Percentiles rank a stretch among this genome's conserved stretches.
Evolutionary conservation across 2,888 invertebrate species (phyloP).

Genomic region (Machimus atricapillus): DNA sequence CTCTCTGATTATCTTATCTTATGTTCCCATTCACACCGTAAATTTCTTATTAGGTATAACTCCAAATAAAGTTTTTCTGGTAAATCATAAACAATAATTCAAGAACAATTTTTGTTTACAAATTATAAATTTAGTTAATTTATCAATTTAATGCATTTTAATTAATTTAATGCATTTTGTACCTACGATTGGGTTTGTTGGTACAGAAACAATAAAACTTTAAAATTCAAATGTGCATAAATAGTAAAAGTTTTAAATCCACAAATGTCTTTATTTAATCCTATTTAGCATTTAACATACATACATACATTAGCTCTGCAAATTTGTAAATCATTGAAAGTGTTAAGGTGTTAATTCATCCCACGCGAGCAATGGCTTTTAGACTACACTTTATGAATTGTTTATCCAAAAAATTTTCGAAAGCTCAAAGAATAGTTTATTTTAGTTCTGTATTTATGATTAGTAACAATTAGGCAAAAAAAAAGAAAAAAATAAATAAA

Average conservation of each 20-base stretch:
- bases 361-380: background rate
- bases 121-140: no score
- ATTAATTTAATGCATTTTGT: no score
- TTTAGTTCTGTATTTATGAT: background rate
- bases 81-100: no score
- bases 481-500: no score
- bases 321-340: background rate
- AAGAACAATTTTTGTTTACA: background rate
- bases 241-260: no score
- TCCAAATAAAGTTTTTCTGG: no score
- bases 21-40: no score
- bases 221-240: no score
- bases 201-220: no score
- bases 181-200: no score
- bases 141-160: background rate
- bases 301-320: background rate
- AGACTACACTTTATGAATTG: background rate
- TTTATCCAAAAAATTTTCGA: background rate
- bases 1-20: no score
- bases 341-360: background rate
- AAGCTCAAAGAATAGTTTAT: background rate
- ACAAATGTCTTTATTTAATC: background rate
- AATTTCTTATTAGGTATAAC: no score
- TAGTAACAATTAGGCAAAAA: background rate
- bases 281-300: background rate